phyloP scores from a whole-genome alignment of 2,888 invertebrate species.

The Heteropelma amictum region DNA sequence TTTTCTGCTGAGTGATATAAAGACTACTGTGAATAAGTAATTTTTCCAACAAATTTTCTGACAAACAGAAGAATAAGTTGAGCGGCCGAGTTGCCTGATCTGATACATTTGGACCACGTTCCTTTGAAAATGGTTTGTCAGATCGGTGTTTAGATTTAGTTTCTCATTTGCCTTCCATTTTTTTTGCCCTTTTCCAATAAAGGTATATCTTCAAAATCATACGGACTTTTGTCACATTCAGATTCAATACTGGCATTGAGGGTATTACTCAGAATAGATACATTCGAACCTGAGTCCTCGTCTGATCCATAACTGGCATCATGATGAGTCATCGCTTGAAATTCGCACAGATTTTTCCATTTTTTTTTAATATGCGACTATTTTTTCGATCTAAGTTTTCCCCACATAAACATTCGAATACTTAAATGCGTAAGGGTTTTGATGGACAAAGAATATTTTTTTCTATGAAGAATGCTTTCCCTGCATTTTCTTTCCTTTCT shows the following conservation, averaged over 20 bases:
- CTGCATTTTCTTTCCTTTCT: too few relatives aligned
- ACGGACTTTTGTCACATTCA: constrained; percentile 8
- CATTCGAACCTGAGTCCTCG: background rate
- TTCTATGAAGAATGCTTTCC: constrained; percentile 2
- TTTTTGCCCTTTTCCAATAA: constrained; percentile 9
- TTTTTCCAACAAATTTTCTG: constrained; percentile 48
- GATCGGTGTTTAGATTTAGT: constrained; percentile 11
- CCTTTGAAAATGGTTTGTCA: constrained; percentile 20
- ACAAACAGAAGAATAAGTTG: constrained; percentile 45
- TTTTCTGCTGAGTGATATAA: constrained; percentile 36
- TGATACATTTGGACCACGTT: constrained; percentile 34
- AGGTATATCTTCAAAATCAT: constrained; percentile 38
- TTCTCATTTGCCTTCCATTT: constrained; percentile 23
- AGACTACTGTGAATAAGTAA: constrained; percentile 56
- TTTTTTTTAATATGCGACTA: constrained; percentile 9
- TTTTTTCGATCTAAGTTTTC: constrained; percentile 2
- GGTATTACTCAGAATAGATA: constrained; percentile 8
- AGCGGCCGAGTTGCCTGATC: constrained; percentile 35
- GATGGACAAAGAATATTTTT: constrained; percentile 10
- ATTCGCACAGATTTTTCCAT: constrained; percentile 1
- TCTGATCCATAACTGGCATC: constrained; percentile 20
- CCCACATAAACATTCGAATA: background rate
- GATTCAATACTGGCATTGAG: constrained; percentile 18
- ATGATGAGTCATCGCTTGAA: constrained; percentile 11
- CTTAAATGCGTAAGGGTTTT: constrained; percentile 5